Evolutionary conservation across 2,113 vertebrate genomes (phyloP).

Genomic region (Butorides virescens): DNA sequence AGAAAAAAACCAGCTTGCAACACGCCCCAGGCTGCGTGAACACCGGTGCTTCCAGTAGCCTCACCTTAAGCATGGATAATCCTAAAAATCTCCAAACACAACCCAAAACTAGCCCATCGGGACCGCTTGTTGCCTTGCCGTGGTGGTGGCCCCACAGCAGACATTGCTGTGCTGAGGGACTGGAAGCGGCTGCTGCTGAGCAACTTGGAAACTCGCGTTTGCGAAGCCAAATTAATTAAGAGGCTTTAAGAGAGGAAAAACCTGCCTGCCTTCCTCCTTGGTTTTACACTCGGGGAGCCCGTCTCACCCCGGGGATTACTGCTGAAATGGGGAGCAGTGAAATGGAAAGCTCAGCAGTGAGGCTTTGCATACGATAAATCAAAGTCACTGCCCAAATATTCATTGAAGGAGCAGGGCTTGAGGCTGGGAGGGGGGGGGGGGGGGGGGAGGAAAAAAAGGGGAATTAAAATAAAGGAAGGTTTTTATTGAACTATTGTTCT

Average conservation of each 20-base stretch:
- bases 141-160: not conserved
- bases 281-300: not conserved
- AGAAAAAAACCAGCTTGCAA: not conserved
- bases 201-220: conserved; percentile 20
- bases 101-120: not conserved
- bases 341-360: conserved; percentile 52
- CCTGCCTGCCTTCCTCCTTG: not conserved
- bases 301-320: conserved; percentile 14
- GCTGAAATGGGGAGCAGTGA: conserved; percentile 39
- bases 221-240: conserved; percentile 34
- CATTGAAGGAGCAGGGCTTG: not conserved
- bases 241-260: conserved; percentile 30
- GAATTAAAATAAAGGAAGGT: conserved; percentile 5
- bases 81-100: not conserved
- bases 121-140: not conserved
- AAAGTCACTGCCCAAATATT: conserved; percentile 26
- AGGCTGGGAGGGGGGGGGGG: not conserved
- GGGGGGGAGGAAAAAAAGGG: not conserved
- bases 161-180: not conserved
- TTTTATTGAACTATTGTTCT: conserved; percentile 46
- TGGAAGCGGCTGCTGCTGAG: conserved; percentile 2
- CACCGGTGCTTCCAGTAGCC: not conserved
- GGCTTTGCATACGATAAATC: conserved; percentile 41
- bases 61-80: not conserved
- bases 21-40: not conserved